These are phyloP conservation scores for Tinamus guttatus DNA, from an alignment of 2,113 vertebrate genomes.

Conservation along the genomic window DNA sequence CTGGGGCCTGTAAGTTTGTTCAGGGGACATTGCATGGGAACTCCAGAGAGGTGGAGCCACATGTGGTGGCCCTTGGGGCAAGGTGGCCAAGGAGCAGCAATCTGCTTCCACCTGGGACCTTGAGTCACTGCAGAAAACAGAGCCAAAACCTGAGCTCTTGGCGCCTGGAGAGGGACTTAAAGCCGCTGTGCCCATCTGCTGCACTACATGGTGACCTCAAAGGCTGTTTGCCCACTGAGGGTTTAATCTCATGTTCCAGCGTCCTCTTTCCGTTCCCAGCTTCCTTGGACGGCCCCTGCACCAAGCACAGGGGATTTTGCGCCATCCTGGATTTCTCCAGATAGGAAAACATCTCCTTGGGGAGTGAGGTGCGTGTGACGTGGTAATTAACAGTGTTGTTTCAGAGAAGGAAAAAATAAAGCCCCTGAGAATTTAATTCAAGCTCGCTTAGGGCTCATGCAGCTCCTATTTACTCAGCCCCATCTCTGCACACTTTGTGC, in stretches of 20 bases:
- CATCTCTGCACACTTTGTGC: not conserved
- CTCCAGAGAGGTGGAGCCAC: not conserved
- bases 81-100: not conserved
- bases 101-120: not conserved
- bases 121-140: not conserved
- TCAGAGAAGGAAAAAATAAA: not conserved
- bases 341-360: not conserved
- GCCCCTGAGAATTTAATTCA: not conserved
- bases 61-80: not conserved
- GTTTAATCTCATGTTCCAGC: not conserved
- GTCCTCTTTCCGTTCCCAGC: not conserved
- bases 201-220: too few relatives aligned
- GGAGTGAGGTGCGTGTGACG: not conserved
- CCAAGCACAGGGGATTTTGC: accelerated
- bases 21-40: accelerated
- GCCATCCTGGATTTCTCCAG: not conserved
- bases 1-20: accelerated
- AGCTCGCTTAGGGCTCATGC: not conserved
- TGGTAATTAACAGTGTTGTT: slow-evolving; percentile 25
- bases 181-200: not conserved
- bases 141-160: not conserved
- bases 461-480: not conserved
- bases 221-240: not conserved
- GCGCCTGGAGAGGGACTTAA: not conserved
- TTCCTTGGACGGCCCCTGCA: not conserved